Percentiles rank a stretch among this genome's conserved stretches.
These are phyloP conservation scores for Struthidea cinerea DNA, from an alignment of 2,113 vertebrate species.

Conservation along the genomic window DNA sequence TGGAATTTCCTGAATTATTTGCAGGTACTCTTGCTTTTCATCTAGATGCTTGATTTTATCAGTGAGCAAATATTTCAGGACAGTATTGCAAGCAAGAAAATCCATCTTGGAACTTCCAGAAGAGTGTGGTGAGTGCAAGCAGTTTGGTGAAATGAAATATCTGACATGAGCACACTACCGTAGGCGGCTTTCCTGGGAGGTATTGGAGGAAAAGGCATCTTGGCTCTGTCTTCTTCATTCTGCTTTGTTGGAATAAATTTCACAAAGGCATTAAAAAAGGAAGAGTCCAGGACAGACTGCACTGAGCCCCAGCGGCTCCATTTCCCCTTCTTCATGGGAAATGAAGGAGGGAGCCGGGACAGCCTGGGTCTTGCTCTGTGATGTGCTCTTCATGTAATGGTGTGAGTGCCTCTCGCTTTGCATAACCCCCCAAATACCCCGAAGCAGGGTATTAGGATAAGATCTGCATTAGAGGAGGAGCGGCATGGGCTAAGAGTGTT, in stretches of 20 bases:
- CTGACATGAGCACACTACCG: neutral
- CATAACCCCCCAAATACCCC: neutral
- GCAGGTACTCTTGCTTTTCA: neutral
- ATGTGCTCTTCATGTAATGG: neutral
- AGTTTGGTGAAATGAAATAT: neutral
- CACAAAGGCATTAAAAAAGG: neutral
- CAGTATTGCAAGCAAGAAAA: neutral
- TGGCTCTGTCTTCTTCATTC: neutral
- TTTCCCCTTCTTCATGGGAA: neutral
- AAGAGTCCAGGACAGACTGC: neutral
- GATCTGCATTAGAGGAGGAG: neutral
- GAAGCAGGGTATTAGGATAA: neutral
- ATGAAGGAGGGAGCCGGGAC: neutral
- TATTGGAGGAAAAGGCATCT: neutral
- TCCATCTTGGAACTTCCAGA: neutral
- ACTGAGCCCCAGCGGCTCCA: neutral
- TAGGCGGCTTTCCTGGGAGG: neutral
- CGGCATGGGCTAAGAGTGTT: neutral
- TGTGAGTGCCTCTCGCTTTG: neutral
- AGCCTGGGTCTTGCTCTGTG: neutral
- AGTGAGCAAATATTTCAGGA: neutral
- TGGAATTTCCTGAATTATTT: neutral
- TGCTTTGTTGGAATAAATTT: neutral
- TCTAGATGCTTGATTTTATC: neutral
- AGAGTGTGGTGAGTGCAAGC: neutral